phyloP scores from a whole-genome alignment of 1,140 invertebrate species.

The Drosophila kurseongensis region DNA sequence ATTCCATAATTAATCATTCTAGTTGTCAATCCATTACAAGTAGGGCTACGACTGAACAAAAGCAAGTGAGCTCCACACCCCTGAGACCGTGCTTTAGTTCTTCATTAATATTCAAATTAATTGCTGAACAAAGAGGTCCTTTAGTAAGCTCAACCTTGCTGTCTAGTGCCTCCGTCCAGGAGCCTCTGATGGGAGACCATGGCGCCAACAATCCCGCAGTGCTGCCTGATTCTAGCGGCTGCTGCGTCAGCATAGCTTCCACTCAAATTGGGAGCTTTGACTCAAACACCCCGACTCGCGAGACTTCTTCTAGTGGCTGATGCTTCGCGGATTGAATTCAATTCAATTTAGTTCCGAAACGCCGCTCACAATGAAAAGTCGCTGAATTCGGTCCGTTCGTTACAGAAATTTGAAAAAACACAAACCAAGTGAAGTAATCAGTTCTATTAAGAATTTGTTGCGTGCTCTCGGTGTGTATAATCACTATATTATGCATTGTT shows the following conservation, averaged over 20 bases:
- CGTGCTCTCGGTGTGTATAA: slow-evolving; percentile 60
- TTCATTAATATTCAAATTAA: slow-evolving; percentile 46
- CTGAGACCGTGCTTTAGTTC: not conserved
- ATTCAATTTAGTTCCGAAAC: slow-evolving; percentile 68
- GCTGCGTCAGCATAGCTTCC: slow-evolving; percentile 61
- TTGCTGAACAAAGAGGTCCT: slow-evolving; percentile 12
- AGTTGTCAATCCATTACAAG: not conserved
- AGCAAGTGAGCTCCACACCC: not conserved
- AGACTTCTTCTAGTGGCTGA: slow-evolving; percentile 44
- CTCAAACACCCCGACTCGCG: slow-evolving; percentile 19
- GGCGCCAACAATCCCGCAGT: slow-evolving; percentile 53
- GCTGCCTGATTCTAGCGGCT: slow-evolving; percentile 34
- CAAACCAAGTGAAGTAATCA: slow-evolving; percentile 21
- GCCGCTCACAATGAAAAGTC: slow-evolving; percentile 60
- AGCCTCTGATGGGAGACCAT: slow-evolving; percentile 19
- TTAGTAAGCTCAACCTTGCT: slow-evolving; percentile 13
- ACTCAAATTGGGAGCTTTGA: slow-evolving; percentile 48
- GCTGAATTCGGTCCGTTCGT: slow-evolving; percentile 35
- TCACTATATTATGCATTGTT: slow-evolving; percentile 15
- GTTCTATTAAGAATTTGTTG: slow-evolving; percentile 32
- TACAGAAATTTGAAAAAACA: slow-evolving; percentile 23
- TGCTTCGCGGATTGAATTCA: slow-evolving; percentile 55
- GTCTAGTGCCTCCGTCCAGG: slow-evolving; percentile 38
- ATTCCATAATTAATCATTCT: slow-evolving; percentile 9
- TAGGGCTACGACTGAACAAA: not conserved